Evolutionary conservation across 2,113 vertebrate species (phyloP), one percentile per base, ranked within the genome.

Genomic region (Halcyon senegalensis): DNA sequence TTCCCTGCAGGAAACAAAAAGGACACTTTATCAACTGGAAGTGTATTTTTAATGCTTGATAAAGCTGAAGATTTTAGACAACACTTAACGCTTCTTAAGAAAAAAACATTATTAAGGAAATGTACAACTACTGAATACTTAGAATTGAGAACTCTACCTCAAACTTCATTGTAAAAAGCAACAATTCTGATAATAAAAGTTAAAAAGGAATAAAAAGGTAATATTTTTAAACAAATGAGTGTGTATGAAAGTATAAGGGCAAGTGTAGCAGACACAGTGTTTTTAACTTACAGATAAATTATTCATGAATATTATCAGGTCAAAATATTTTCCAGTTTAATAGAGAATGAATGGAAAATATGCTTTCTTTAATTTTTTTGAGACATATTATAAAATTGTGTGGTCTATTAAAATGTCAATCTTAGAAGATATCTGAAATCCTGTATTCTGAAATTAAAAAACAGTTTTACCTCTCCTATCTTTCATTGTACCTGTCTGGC

Each of bases 141-240:
- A 87, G 75, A 96, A 96, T 91, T 85, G 89, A 96, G 96, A 96
- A 89, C 72, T 94, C 89, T 81, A 93, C 35, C 39, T 89, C 89
- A 90, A n/a, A 93, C 80, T 92, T 97, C 79, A 89, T 70, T 91
- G 51, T 91, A 91, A 93, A 97, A 97, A 84, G 5, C 76, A 93
- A 77, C n/a, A 56, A 82, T 90, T 95, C 68, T 59, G 79, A 87
- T 73, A 92, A 66, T 56, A 90, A 90, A 72, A 78, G 2, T 70
- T 91, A 37, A 44, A 70, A 77, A 81, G 16, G 3, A 59, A 59
- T 6, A 20, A 28, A 70, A 76, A 66, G 35, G 0, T 41, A 67
- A 16, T 62, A 70, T 89, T 81, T 97, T 51, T 97, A 88, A 88
- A 50, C 53, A 94, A 55, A 66, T 58, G 6, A 66, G 3, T 75